Evolutionary conservation across 2,888 invertebrate genomes (phyloP).

Genomic region (Netelia inedita): DNA sequence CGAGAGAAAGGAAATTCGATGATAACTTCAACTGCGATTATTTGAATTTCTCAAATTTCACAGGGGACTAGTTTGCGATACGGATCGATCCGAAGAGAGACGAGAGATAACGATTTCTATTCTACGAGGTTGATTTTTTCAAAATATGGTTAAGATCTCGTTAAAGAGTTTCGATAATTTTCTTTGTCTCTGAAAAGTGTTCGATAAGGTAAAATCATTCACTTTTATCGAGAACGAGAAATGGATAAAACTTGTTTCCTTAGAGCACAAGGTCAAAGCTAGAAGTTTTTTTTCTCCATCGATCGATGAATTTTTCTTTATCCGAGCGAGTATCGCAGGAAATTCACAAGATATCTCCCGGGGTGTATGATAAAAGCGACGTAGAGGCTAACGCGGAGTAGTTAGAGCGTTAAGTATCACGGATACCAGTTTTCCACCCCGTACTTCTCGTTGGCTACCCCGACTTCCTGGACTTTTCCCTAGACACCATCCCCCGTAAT

Average conservation of each 20-base stretch:
- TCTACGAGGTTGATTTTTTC: too few relatives aligned
- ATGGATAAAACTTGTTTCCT: constrained; percentile 4
- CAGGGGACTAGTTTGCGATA: not conserved
- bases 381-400: not conserved
- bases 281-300: constrained; percentile 15
- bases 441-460: not conserved
- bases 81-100: too few relatives aligned
- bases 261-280: not conserved
- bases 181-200: too few relatives aligned
- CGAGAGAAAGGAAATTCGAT: not conserved
- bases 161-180: too few relatives aligned
- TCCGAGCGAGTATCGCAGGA: not conserved
- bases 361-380: not conserved
- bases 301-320: not conserved
- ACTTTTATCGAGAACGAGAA: not conserved
- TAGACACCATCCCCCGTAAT: constrained; percentile 56
- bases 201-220: too few relatives aligned
- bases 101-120: too few relatives aligned
- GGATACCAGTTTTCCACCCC: constrained; percentile 42
- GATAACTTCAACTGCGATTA: constrained; percentile 13
- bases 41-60: constrained; percentile 7
- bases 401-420: constrained; percentile 27
- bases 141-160: too few relatives aligned
- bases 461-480: constrained; percentile 13
- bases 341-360: constrained; percentile 11